Evolutionary conservation across 30 jellyfish, hydroid and myxozoan genomes (phyloP).

Genomic region (Morbakka virulenta): DNA sequence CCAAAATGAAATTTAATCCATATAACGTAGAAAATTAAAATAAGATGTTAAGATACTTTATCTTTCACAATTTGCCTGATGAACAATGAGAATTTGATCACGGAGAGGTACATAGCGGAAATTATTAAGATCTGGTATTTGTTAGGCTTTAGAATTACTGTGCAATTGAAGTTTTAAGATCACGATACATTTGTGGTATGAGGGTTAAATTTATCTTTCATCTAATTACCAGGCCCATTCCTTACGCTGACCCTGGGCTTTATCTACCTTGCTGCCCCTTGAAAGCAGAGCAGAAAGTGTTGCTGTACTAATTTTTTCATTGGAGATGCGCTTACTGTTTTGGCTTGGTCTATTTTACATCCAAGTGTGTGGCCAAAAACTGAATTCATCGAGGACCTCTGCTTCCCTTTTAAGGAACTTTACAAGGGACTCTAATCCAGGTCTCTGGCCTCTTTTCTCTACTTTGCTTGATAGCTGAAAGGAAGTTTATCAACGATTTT

Average conservation of each 20-base stretch:
- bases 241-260: neutral
- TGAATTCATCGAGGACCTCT: neutral
- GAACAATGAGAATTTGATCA: no score
- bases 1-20: no score
- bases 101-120: no score
- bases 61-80: no score
- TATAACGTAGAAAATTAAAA: no score
- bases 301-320: neutral
- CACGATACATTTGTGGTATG: no score
- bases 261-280: neutral
- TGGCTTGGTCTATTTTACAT: neutral
- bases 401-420: neutral
- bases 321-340: neutral
- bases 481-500: neutral
- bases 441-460: neutral
- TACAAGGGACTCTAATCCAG: neutral
- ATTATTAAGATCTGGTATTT: no score
- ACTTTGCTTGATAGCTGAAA: neutral
- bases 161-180: no score
- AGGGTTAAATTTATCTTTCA: no score
- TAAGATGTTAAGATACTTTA: no score
- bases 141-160: no score
- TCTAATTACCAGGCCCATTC: no score
- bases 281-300: neutral
- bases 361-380: neutral